These are phyloP conservation scores for Phrixothrix hirtus DNA, from an alignment of 2,888 invertebrate species.

Conservation along the genomic window DNA sequence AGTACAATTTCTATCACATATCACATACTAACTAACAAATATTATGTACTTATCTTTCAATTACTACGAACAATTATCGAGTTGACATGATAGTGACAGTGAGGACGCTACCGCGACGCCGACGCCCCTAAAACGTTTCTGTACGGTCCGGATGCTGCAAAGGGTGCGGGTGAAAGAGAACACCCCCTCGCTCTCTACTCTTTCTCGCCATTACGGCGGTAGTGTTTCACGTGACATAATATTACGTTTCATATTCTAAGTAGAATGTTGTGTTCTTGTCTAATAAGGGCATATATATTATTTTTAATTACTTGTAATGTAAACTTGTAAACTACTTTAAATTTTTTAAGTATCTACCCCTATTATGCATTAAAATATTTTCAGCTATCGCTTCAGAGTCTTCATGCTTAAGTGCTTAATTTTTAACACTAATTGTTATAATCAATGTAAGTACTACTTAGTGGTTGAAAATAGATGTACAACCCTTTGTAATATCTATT, in stretches of 20 bases:
- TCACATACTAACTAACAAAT: slow-evolving; percentile 12
- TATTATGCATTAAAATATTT: no score
- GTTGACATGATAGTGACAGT: slow-evolving; percentile 50
- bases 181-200: slow-evolving; percentile 44
- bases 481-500: no score
- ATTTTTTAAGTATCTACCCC: no score
- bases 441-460: no score
- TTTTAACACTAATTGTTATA: no score
- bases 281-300: slow-evolving; percentile 26
- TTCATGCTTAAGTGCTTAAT: no score
- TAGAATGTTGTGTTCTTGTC: slow-evolving; percentile 46
- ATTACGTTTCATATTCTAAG: slow-evolving; percentile 44
- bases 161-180: slow-evolving; percentile 44
- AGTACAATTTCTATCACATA: no score
- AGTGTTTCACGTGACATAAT: slow-evolving; percentile 42
- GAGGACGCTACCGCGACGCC: slow-evolving; percentile 50
- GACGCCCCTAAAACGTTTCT: slow-evolving; percentile 54
- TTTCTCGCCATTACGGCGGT: slow-evolving; percentile 44
- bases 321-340: no score
- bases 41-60: slow-evolving; percentile 27
- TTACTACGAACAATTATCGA: slow-evolving; percentile 38
- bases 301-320: slow-evolving; percentile 29
- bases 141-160: slow-evolving; percentile 52
- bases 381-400: no score
- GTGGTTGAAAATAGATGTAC: no score